phyloP scores from a whole-genome alignment of 2,113 vertebrate species.

The Pseudorasbora parva region DNA sequence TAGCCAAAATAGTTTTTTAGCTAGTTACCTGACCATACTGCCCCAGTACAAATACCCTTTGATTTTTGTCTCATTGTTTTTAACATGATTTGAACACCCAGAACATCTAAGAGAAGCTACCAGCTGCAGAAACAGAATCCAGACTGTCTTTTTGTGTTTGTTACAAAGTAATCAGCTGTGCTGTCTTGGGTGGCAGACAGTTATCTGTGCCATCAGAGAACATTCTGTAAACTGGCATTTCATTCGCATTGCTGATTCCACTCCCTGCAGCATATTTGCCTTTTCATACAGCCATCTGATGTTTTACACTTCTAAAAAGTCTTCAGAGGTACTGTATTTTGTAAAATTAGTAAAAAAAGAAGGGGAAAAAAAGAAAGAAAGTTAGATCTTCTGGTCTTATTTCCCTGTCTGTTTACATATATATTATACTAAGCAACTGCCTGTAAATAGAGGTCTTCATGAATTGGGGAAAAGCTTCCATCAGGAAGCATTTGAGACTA shows the following conservation, averaged over 20 bases:
- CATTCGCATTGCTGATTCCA: slow-evolving; percentile 43
- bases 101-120: slow-evolving; percentile 12
- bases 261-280: slow-evolving; percentile 22
- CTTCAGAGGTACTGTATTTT: slow-evolving; percentile 18
- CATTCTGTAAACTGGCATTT: slow-evolving; percentile 55
- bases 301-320: slow-evolving; percentile 58
- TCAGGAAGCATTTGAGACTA: too few relatives aligned
- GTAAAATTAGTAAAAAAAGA: too few relatives aligned
- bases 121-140: slow-evolving; percentile 23
- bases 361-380: too few relatives aligned
- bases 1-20: not conserved
- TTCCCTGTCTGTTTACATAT: not conserved
- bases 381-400: too few relatives aligned
- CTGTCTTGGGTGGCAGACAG: slow-evolving; percentile 55
- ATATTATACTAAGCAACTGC: too few relatives aligned
- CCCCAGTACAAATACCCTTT: not conserved
- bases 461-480: too few relatives aligned
- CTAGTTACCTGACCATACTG: not conserved
- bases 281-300: slow-evolving; percentile 7
- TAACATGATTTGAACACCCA: not conserved
- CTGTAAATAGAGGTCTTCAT: too few relatives aligned
- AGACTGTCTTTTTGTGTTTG: slow-evolving; percentile 28
- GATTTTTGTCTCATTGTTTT: not conserved
- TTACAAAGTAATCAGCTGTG: not conserved
- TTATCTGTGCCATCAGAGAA: slow-evolving; percentile 60